These are phyloP conservation scores for Heliconius hortense DNA, from an alignment of 2,888 invertebrate species.

Conservation along the genomic window DNA sequence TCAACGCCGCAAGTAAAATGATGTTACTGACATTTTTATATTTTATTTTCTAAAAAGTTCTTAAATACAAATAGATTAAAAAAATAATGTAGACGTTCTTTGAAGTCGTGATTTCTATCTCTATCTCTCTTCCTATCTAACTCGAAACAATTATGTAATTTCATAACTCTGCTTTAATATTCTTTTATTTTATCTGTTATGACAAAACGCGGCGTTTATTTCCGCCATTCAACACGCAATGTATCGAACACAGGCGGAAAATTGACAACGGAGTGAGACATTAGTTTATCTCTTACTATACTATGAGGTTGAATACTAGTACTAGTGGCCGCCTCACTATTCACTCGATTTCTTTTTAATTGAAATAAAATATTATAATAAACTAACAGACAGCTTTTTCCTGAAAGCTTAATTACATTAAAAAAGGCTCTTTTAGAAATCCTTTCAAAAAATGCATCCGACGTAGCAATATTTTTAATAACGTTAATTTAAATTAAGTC, in stretches of 20 bases:
- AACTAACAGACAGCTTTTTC: not conserved
- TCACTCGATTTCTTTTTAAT: not conserved
- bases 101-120: not conserved
- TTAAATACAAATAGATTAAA: no score
- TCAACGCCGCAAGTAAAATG: no score
- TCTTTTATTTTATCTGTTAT: not conserved
- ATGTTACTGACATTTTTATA: no score
- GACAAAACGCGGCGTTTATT: not conserved
- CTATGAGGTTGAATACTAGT: no score
- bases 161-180: not conserved
- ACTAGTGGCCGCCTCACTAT: no score
- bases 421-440: not conserved
- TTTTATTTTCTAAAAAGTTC: no score
- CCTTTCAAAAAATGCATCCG: not conserved
- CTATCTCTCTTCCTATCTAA: no score
- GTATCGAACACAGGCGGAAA: not conserved
- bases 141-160: not conserved
- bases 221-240: not conserved
- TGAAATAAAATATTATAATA: not conserved
- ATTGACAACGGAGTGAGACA: not conserved
- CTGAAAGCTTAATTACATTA: not conserved
- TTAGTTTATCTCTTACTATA: no score
- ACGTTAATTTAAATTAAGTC: not conserved
- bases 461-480: conserved; percentile 3
- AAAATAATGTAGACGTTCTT: no score